phyloP scores from a whole-genome alignment of 1,140 invertebrate genomes.

The Hydropsyche tenuis region DNA sequence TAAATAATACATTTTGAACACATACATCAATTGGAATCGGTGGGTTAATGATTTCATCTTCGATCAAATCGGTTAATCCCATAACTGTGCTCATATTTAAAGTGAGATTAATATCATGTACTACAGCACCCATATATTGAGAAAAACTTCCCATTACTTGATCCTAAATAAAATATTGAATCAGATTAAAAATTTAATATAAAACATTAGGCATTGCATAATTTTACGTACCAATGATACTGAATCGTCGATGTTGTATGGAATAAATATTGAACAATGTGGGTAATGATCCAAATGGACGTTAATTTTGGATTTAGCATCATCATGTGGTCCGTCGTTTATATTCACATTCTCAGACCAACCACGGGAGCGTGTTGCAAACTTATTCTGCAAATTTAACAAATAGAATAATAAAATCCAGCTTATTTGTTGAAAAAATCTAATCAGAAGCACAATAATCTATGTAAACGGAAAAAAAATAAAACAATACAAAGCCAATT shows the following conservation, averaged over 20 bases:
- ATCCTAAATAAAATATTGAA: constrained; percentile 27
- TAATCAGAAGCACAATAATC: too few relatives aligned
- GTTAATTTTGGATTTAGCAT: constrained; percentile 53
- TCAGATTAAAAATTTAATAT: constrained; percentile 21
- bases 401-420: neutral
- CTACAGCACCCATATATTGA: constrained; percentile 66
- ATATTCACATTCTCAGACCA: constrained; percentile 67
- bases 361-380: constrained; percentile 72
- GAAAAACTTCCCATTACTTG: constrained; percentile 48
- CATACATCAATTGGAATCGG: constrained; percentile 80
- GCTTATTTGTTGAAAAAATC: too few relatives aligned
- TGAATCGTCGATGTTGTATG: constrained; percentile 41
- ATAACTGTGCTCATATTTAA: constrained; percentile 83
- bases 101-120: constrained; percentile 71
- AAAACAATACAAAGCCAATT: too few relatives aligned
- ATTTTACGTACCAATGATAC: constrained; percentile 39
- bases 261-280: constrained; percentile 37
- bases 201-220: neutral
- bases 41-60: constrained; percentile 82
- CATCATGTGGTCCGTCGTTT: constrained; percentile 1
- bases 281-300: constrained; percentile 67
- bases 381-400: constrained; percentile 68
- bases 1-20: constrained; percentile 6
- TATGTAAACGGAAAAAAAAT: too few relatives aligned
- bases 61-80: constrained; percentile 79